Evolutionary conservation across 2,888 invertebrate species (phyloP), one percentile per base, ranked within the genome.

Genomic region (Plebejus argus): DNA sequence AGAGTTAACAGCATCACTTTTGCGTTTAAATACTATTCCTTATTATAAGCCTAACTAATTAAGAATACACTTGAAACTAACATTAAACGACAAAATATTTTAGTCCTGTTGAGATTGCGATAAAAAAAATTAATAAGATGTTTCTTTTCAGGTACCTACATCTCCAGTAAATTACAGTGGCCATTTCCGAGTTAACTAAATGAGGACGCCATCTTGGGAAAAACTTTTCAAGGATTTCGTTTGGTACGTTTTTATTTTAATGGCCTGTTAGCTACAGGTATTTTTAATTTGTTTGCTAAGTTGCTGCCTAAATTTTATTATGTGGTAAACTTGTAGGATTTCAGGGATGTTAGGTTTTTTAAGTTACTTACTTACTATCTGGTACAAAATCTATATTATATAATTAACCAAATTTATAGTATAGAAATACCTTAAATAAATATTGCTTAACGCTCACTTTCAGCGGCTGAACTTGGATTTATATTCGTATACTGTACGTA

Each of bases 101-200:
- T 66, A 66, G 23, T 23, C 23, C 23, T 7, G 28, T 7, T 7
- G n/a, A 74, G 49, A 53, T 74, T 49, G 53, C 28, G 72, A 39
- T 45, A 72, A 66, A 66, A 66, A 28, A 74, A 49, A 23, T 53
- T 74, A 53, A 53, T 45, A 74, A 49, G 23, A 49, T 23, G 33
- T 74, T 74, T 49, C 74, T 23, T 74, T 74, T 74, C 74, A 74
- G 74, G 74, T 74, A 74, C n/a, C n/a, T n/a, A n/a, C 49, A 28
- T 45, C 74, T 74, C 53, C 10, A 72, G 20, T 45, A 53, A 74
- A 53, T 74, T 74, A 74, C 74, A 74, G 20, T 23, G 49, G 45
- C 35, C 71, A 71, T 71, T 39, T 71, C 20, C 33, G 20, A 74
- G 74, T 53, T 74, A 49, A 18, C 39, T 72, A 72, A 45, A 74